Conservation (phyloP, 2,113 vertebrate genomes). For the Probosciger aterrimus region DNA sequence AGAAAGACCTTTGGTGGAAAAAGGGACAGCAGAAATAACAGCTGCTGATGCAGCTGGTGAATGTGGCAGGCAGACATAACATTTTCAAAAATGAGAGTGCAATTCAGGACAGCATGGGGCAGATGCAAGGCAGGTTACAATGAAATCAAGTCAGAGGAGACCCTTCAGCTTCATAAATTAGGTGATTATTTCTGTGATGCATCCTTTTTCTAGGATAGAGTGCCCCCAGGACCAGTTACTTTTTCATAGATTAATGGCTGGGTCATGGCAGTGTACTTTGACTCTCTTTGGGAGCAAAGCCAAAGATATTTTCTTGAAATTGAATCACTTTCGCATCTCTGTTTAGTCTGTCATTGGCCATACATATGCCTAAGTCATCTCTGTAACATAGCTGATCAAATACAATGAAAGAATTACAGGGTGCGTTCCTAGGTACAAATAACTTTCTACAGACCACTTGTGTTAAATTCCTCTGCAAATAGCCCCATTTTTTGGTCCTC, state of each 20-base stretch:
- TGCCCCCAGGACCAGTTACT: not conserved
- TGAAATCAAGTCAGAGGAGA: not conserved
- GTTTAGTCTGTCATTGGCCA: not conserved
- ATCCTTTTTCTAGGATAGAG: not conserved
- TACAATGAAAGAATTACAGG: not conserved
- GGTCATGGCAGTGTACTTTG: not conserved
- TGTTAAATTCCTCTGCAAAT: conserved; percentile 7
- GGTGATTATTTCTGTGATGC: not conserved
- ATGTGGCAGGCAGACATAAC: not conserved
- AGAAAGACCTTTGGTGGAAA: not conserved
- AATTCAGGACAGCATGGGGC: not conserved
- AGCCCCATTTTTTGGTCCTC: not conserved
- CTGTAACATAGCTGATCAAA: not conserved
- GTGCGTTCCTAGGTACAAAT: not conserved
- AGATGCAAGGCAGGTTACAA: not conserved
- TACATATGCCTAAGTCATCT: not conserved
- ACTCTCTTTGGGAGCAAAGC: not conserved
- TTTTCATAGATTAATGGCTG: not conserved
- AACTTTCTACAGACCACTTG: not conserved
- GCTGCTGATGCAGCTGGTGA: conserved; percentile 23
- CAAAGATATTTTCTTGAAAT: not conserved
- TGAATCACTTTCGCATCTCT: not conserved
- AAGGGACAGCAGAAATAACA: not conserved
- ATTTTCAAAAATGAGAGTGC: not conserved
- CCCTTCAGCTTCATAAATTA: not conserved